Evolutionary conservation across 2,113 vertebrate species (phyloP), one percentile per base, ranked within the genome.

Genomic region (Takifugu bimaculatus): DNA sequence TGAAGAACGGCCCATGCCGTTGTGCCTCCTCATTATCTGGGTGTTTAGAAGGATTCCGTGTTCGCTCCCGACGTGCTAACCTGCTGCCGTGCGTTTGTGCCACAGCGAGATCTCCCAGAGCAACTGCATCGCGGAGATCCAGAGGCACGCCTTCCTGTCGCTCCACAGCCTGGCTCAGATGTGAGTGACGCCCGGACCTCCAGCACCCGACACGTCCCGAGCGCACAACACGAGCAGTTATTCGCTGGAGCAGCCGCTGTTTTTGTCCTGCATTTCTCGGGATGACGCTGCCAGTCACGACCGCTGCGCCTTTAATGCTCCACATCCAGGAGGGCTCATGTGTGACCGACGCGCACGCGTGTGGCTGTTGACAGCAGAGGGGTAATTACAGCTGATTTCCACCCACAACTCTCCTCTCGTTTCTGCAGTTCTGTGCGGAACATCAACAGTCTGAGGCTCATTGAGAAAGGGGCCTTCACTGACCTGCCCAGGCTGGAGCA

Each of bases 61-160:
- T 15, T 45, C n/a, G 15, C 48, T 25, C 48, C n/a, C 25, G 48
- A 50, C 2, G 62, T 43, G 58, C 72, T 57, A 61, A 68, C 53
- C 59, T 79, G 50, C 15, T 70, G 26, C 86, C 15, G 14, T 70
- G 26, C 86, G 13, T 87, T 63, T 85, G 59, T 85, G 44, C 72
- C 78, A 54, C 65, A 98, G 96, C 82, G 92, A 93, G 86, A 94
- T 98, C 71, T 93, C 92, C 74, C 93, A 94, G 83, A 95, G 93
- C 1, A 87, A 93, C 77, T 90, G 91, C 66, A 82, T 96, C 83
- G 90, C 91, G 72, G 88, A 67, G 73, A 94, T 96, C 72, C 90
- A 90, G 84, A 80, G 81, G 5, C 87, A 89, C 0, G 94, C 94
- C 32, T 97, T 97, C 88, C 85, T 94, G 75, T 92, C 75, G 80